Percentiles rank a stretch among this genome's conserved stretches.
These are phyloP conservation scores for Drosophila tripunctata DNA, from an alignment of 2,888 invertebrate species.

Conservation along the genomic window DNA sequence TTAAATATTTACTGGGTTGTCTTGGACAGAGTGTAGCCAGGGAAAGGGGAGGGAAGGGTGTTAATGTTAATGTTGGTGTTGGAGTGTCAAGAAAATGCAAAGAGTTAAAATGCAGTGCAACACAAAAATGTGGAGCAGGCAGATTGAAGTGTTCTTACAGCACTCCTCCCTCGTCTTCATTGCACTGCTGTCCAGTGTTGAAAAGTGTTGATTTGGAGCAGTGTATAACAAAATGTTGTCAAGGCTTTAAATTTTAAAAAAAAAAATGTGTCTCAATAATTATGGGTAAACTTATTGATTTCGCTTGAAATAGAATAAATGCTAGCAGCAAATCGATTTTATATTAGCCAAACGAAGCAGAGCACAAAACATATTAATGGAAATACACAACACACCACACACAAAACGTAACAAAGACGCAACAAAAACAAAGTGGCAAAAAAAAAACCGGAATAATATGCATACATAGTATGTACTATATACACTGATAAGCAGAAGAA, in stretches of 20 bases:
- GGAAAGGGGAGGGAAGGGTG: no score
- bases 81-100: conserved; percentile 43
- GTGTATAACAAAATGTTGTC: not conserved
- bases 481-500: no score
- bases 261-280: no score
- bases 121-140: conserved; percentile 75
- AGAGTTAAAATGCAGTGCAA: conserved; percentile 57
- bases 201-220: conserved; percentile 17
- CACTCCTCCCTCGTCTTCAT: conserved; percentile 2
- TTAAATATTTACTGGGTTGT: conserved; percentile 65
- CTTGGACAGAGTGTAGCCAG: not conserved
- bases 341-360: conserved; percentile 53
- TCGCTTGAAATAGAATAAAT: conserved; percentile 14
- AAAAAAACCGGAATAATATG: no score
- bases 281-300: conserved; percentile 37
- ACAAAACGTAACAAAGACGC: conserved; percentile 16
- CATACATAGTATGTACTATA: no score
- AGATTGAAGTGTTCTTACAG: conserved; percentile 67
- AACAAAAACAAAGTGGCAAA: conserved; percentile 14
- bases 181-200: conserved; percentile 9
- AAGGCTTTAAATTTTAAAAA: not conserved
- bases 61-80: not conserved
- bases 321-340: conserved; percentile 72
- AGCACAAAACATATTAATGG: conserved; percentile 26
- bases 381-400: conserved; percentile 36